A percentile compares a stretch with the other conserved stretches of the same genome.
Conservation (phyloP, 2,888 invertebrate genomes). For the Patella ulyssiponensis region DNA sequence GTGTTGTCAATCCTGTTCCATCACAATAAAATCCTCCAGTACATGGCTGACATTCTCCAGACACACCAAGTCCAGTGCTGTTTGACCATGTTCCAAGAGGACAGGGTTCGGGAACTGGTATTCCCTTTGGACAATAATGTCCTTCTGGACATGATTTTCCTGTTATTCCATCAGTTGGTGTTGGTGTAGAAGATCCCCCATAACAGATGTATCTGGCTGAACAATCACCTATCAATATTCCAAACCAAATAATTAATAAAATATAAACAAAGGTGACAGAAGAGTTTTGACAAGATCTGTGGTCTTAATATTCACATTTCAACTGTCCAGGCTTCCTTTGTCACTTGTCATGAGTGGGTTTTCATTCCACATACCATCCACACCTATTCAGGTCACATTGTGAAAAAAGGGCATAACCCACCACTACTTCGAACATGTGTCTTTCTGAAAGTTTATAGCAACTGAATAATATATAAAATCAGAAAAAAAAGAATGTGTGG, state of each 20-base stretch:
- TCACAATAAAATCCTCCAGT: conserved; percentile 62
- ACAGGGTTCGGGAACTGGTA: conserved; percentile 53
- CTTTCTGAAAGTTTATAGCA: too few species aligned
- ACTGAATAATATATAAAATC: conserved; percentile 1
- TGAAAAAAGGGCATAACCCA: too few species aligned
- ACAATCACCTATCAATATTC: conserved; percentile 50
- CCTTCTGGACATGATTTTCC: conserved; percentile 65
- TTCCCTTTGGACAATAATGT: conserved; percentile 60
- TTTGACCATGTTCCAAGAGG: conserved; percentile 60
- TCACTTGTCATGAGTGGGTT: too few species aligned
- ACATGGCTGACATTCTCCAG: conserved; percentile 46
- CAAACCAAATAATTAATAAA: neutral
- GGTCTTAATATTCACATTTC: neutral
- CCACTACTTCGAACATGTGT: too few species aligned
- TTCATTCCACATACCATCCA: too few species aligned
- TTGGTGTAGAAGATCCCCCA: conserved; percentile 58
- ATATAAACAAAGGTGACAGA: neutral
- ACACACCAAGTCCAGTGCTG: conserved; percentile 54
- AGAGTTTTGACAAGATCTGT: neutral
- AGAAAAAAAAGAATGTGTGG: neutral
- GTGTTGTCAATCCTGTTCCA: conserved; percentile 57
- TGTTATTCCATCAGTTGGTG: conserved; percentile 62
- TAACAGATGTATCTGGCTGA: conserved; percentile 61
- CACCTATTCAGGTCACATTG: too few species aligned
- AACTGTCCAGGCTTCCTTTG: neutral